A percentile compares a stretch with the other conserved stretches of the same genome.
Evolutionary conservation across 1,140 invertebrate species (phyloP).

Genomic region (Physella acuta): DNA sequence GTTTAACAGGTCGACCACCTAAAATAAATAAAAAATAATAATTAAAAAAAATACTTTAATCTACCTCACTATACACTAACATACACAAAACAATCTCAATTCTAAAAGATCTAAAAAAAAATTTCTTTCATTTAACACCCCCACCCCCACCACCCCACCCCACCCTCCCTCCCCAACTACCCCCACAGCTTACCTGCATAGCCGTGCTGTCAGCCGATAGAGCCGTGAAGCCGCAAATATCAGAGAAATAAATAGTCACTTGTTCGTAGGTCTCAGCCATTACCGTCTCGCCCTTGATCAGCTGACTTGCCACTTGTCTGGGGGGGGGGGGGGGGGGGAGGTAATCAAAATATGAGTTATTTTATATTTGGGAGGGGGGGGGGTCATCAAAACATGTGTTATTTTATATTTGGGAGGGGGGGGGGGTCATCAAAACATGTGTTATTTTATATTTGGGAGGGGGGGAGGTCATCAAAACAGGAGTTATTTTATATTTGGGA

Average conservation of each 20-base stretch:
- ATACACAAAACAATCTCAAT: background rate
- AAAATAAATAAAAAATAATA: background rate
- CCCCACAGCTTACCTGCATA: slow-evolving; percentile 24
- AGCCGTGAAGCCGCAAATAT: slow-evolving; percentile 93
- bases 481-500: too few species aligned
- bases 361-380: background rate
- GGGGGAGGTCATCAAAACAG: too few species aligned
- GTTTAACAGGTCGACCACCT: slow-evolving; percentile 61
- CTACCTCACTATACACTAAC: background rate
- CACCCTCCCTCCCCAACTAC: background rate
- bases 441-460: background rate
- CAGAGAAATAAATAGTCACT: slow-evolving; percentile 94
- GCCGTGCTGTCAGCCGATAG: slow-evolving; percentile 81
- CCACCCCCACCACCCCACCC: background rate
- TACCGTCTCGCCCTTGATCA: slow-evolving; percentile 86
- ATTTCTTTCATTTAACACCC: background rate
- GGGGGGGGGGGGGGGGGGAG: slow-evolving; percentile 62
- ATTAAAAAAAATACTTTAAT: background rate
- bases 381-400: background rate
- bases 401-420: slow-evolving; percentile 63
- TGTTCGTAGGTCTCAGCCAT: slow-evolving; percentile 89
- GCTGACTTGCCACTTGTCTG: slow-evolving; percentile 81
- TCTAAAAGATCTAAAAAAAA: background rate
- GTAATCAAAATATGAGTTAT: too few species aligned
- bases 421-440: too few species aligned